Evolutionary conservation across 1,140 invertebrate genomes (phyloP).

Genomic region (Drosophila busckii): DNA sequence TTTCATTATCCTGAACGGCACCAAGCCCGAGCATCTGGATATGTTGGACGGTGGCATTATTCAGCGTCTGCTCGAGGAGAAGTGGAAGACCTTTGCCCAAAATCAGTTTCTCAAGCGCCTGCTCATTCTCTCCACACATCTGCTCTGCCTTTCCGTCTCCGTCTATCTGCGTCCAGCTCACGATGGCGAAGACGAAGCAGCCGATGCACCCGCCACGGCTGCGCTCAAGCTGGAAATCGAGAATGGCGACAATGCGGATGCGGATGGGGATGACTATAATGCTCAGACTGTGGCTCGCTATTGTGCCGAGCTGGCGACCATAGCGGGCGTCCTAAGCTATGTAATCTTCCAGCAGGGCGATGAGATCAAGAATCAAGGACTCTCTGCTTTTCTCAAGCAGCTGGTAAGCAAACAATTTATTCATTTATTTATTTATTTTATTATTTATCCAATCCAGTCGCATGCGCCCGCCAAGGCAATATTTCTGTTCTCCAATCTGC

Average conservation of each 20-base stretch:
- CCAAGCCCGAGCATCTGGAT: conserved; percentile 97
- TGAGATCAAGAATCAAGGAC: conserved; percentile 95
- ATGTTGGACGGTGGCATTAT: conserved; percentile 99
- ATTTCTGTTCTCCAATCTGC: conserved; percentile 94
- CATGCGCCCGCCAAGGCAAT: conserved; percentile 96
- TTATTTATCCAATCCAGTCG: conserved; percentile 82
- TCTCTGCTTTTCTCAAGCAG: conserved; percentile 93
- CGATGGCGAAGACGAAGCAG: conserved; percentile 57
- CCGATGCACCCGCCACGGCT: conserved; percentile 15
- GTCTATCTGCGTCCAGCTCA: conserved; percentile 91
- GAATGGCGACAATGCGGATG: neutral
- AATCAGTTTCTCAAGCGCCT: conserved; percentile 95
- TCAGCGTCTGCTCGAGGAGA: conserved; percentile 97
- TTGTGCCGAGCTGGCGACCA: conserved; percentile 90
- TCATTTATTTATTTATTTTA: neutral
- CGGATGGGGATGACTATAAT: conserved; percentile 55
- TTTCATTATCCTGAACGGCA: conserved; percentile 98
- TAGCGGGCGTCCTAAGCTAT: conserved; percentile 91
- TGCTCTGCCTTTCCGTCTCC: conserved; percentile 92
- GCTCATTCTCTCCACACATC: conserved; percentile 90
- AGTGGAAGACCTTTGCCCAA: conserved; percentile 99
- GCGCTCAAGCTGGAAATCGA: conserved; percentile 15
- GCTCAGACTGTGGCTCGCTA: conserved; percentile 83
- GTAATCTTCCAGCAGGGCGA: conserved; percentile 95
- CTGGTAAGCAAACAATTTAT: conserved; percentile 83